A percentile compares a stretch with the other conserved stretches of the same genome.
Evolutionary conservation across 2,797 vertebrate genomes (phyloP).

Genomic region (Sebastes taczanowskii): DNA sequence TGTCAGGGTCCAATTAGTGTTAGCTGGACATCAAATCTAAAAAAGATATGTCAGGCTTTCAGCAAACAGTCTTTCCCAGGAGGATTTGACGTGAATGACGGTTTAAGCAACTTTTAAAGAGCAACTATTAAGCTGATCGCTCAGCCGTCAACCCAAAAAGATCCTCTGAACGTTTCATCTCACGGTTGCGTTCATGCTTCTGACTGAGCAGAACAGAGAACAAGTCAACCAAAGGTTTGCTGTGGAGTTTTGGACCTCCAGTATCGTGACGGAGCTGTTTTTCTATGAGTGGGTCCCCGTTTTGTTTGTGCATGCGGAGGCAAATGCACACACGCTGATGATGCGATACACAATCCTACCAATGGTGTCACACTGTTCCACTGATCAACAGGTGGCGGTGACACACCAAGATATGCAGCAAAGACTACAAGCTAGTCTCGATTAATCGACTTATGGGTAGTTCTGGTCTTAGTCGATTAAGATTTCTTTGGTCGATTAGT

Average conservation of each 20-base stretch:
- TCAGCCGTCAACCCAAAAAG: not conserved
- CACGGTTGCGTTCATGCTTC: not conserved
- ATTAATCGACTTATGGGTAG: fast-evolving
- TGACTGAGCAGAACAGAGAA: not conserved
- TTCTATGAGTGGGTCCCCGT: not conserved
- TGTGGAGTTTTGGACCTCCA: too few relatives aligned
- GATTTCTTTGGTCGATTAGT: too few relatives aligned
- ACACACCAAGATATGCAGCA: not conserved
- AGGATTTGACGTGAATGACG: not conserved
- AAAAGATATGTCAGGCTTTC: not conserved
- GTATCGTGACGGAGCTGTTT: too few relatives aligned
- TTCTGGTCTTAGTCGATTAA: too few relatives aligned
- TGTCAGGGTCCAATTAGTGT: not conserved
- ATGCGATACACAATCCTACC: not conserved
- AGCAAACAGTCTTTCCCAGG: not conserved
- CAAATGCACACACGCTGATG: not conserved
- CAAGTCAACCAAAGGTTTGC: fast-evolving
- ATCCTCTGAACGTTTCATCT: not conserved
- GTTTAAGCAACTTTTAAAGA: not conserved
- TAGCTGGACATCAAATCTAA: not conserved
- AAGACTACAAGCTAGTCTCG: not conserved
- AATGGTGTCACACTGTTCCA: not conserved
- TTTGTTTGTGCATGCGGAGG: not conserved
- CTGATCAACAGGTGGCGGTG: not conserved
- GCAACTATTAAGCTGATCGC: not conserved